Conservation (phyloP, 2,113 vertebrate species). For the Tursiops truncatus region DNA sequence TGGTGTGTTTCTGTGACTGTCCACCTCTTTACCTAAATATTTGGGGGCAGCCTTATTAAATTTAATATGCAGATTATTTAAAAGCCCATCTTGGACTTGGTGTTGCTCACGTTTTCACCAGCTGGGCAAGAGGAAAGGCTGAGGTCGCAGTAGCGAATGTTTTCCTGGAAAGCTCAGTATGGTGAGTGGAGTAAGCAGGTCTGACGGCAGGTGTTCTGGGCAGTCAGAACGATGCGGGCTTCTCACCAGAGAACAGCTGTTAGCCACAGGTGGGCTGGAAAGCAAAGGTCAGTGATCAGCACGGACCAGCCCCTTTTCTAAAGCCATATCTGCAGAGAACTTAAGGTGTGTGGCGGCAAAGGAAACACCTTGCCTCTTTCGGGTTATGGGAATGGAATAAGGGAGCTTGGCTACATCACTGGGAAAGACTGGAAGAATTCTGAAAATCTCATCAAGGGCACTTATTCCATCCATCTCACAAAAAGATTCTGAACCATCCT, state of each 20-base stretch:
- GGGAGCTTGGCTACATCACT: not conserved
- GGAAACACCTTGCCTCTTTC: not conserved
- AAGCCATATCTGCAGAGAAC: not conserved
- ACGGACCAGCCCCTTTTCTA: not conserved
- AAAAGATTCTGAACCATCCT: constrained; percentile 26
- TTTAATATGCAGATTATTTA: not conserved
- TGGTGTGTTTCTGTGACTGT: not conserved
- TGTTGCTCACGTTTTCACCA: not conserved
- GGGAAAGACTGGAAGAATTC: not conserved
- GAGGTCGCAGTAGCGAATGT: not conserved
- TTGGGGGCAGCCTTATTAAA: not conserved
- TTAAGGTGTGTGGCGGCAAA: not conserved
- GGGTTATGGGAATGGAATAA: not conserved
- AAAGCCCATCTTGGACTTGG: not conserved
- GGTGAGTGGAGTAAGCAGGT: not conserved
- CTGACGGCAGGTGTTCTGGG: too few species aligned
- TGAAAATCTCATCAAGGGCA: not conserved
- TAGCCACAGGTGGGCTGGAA: not conserved
- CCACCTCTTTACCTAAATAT: not conserved
- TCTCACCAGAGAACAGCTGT: not conserved
- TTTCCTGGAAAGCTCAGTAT: not conserved
- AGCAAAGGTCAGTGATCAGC: not conserved
- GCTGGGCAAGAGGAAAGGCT: not conserved
- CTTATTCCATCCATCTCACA: not conserved
- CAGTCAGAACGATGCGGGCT: not conserved